A percentile compares a stretch with the other conserved stretches of the same genome.
Evolutionary conservation across 2,113 vertebrate species (phyloP).

Genomic region (Eublepharis macularius): DNA sequence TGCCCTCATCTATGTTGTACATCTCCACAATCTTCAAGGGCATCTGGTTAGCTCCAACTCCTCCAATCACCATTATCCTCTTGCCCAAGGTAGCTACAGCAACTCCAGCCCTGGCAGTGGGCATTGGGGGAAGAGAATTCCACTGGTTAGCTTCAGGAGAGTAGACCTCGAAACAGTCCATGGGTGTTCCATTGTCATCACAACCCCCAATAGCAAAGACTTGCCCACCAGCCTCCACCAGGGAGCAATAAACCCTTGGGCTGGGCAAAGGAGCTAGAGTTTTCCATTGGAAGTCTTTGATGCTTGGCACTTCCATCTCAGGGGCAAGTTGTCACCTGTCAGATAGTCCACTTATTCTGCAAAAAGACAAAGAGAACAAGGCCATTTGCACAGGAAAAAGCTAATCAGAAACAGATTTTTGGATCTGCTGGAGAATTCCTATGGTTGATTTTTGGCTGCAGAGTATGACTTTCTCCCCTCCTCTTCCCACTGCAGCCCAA

Average conservation of each 20-base stretch:
- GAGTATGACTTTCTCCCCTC: no score
- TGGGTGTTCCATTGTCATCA: slow-evolving; percentile 85
- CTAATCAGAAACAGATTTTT: background rate
- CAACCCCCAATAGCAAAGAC: slow-evolving; percentile 95
- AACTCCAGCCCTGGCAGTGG: slow-evolving; percentile 89
- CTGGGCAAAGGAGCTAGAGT: slow-evolving; percentile 86
- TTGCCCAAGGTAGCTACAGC: slow-evolving; percentile 89
- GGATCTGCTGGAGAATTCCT: no score
- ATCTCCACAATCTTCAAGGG: slow-evolving; percentile 93
- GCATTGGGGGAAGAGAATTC: slow-evolving; percentile 86
- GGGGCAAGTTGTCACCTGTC: slow-evolving; percentile 3
- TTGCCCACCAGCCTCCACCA: slow-evolving; percentile 88
- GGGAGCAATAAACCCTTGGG: slow-evolving; percentile 88
- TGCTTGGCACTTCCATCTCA: slow-evolving; percentile 83
- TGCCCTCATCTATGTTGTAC: slow-evolving; percentile 92
- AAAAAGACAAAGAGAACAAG: background rate
- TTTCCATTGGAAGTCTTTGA: slow-evolving; percentile 94
- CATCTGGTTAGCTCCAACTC: slow-evolving; percentile 87
- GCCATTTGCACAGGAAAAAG: background rate
- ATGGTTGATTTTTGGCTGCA: no score
- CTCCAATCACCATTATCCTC: slow-evolving; percentile 93
- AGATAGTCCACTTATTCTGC: background rate
- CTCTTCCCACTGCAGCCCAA: no score
- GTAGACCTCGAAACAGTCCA: slow-evolving; percentile 87
- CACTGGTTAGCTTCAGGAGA: slow-evolving; percentile 92